These are phyloP conservation scores for Vidua chalybeata DNA, from an alignment of 2,113 vertebrate genomes.

Conservation along the genomic window DNA sequence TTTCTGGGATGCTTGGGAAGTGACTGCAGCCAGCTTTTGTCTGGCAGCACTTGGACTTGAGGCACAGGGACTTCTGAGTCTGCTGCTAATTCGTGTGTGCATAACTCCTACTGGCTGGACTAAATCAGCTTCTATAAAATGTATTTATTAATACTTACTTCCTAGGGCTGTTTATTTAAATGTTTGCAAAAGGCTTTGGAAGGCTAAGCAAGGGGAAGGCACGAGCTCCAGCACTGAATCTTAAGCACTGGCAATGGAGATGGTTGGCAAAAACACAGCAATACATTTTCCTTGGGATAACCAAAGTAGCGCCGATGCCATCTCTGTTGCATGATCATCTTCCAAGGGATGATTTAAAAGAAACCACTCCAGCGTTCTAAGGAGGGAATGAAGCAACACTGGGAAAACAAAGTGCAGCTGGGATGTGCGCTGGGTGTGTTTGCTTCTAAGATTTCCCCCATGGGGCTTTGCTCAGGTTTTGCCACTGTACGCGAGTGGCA, in stretches of 20 bases:
- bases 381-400: background rate
- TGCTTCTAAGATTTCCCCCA: background rate
- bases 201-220: constrained; percentile 50
- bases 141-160: constrained; percentile 67
- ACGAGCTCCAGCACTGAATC: constrained; percentile 23
- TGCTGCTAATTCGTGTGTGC: constrained; percentile 61
- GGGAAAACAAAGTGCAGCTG: background rate
- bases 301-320: constrained; percentile 26
- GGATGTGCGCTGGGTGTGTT: background rate
- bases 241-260: constrained; percentile 31
- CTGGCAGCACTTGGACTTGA: constrained; percentile 13
- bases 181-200: constrained; percentile 64
- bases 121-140: constrained; percentile 63
- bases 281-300: constrained; percentile 15
- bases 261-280: constrained; percentile 3
- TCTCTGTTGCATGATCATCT: background rate
- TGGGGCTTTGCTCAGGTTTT: background rate
- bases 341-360: background rate
- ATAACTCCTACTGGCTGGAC: constrained; percentile 59
- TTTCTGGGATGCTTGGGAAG: background rate
- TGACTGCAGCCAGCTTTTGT: constrained; percentile 48
- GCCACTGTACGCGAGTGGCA: fast-evolving
- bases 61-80: constrained; percentile 31
- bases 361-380: background rate
- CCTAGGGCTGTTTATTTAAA: constrained; percentile 60